phyloP scores from a whole-genome alignment of 2,888 invertebrate genomes.

The Chironomus tentans region DNA sequence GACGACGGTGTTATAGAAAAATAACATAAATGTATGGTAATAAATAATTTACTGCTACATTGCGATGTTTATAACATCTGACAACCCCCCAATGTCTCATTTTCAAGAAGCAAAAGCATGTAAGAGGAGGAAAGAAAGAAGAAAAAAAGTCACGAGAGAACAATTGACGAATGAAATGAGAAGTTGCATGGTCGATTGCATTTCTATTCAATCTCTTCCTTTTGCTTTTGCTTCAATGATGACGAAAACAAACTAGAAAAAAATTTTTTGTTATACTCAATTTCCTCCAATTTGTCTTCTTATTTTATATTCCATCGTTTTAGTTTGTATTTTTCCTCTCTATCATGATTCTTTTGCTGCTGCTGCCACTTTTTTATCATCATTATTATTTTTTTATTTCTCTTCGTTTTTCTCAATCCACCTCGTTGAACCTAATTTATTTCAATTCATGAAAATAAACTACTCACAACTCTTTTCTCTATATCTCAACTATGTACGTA shows the following conservation, averaged over 20 bases:
- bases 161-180: constrained; percentile 15
- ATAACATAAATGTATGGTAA: background rate
- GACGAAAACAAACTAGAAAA: background rate
- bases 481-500: background rate
- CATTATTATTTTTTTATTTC: background rate
- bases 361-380: too few relatives aligned
- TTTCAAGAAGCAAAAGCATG: background rate
- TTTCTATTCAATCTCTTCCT: constrained; percentile 1
- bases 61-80: background rate
- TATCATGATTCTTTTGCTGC: background rate
- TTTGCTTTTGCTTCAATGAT: background rate
- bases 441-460: background rate
- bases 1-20: background rate
- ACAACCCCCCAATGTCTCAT: background rate
- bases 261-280: background rate
- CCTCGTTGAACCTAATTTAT: background rate
- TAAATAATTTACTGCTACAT: constrained; percentile 1
- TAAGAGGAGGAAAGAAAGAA: background rate
- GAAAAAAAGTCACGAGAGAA: background rate
- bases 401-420: background rate
- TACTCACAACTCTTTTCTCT: background rate
- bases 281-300: constrained; percentile 16
- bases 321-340: background rate
- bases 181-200: constrained; percentile 19
- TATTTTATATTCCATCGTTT: background rate